Conservation (phyloP, 2,888 invertebrate genomes). For the Hybos culiciformis region DNA sequence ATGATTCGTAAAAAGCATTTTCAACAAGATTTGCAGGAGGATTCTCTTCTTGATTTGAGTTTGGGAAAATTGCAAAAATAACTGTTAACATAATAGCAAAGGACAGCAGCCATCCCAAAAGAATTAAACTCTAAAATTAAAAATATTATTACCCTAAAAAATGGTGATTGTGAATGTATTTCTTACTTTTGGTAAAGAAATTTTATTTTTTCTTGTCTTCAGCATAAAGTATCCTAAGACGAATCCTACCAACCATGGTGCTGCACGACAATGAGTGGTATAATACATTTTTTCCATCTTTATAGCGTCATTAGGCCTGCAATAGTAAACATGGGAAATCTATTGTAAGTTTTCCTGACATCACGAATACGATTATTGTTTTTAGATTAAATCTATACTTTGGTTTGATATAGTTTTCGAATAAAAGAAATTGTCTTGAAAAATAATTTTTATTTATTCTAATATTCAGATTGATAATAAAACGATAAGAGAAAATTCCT, state of each 20-base stretch:
- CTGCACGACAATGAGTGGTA: slow-evolving; percentile 32
- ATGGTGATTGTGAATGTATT: not conserved
- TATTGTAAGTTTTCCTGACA: too few relatives aligned
- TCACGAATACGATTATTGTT: too few relatives aligned
- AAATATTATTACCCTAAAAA: not conserved
- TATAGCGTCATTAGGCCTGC: too few relatives aligned
- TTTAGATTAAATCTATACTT: too few relatives aligned
- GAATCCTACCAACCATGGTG: slow-evolving; percentile 34
- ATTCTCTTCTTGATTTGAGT: slow-evolving; percentile 23
- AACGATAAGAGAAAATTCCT: not conserved
- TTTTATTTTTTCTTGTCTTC: slow-evolving; percentile 25
- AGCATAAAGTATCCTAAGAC: slow-evolving; percentile 32
- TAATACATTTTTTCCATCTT: slow-evolving; percentile 30
- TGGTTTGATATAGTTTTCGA: too few relatives aligned
- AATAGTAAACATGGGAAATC: too few relatives aligned
- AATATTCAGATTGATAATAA: too few relatives aligned
- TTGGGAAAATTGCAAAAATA: slow-evolving; percentile 30
- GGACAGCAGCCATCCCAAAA: slow-evolving; percentile 27
- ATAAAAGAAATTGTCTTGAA: too few relatives aligned
- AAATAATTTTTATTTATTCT: too few relatives aligned
- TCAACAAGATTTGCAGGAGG: slow-evolving; percentile 25
- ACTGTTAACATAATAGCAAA: slow-evolving; percentile 25
- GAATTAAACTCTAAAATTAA: slow-evolving; percentile 18
- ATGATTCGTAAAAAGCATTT: slow-evolving; percentile 30
- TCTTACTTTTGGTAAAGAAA: slow-evolving; percentile 23